phyloP scores from a whole-genome alignment of 2,797 vertebrate genomes.

The Ctenopoma multispine region DNA sequence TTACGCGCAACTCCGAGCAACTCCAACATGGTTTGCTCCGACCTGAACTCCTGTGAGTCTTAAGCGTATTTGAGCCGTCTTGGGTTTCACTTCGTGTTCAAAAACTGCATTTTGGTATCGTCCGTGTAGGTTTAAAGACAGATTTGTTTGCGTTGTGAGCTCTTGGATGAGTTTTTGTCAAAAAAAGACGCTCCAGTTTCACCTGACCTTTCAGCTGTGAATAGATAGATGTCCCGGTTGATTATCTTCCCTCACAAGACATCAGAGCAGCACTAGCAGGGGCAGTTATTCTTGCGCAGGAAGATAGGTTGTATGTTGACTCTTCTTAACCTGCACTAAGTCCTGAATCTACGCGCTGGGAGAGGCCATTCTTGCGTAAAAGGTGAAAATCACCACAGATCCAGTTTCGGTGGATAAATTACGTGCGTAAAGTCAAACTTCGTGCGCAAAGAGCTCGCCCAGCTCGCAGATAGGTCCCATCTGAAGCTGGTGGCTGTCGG shows the following conservation, averaged over 20 bases:
- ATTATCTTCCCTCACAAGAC: slow-evolving; percentile 8
- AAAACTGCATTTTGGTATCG: slow-evolving; percentile 8
- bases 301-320: background rate
- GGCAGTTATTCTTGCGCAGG: slow-evolving; percentile 23
- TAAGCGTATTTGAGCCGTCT: slow-evolving; percentile 15
- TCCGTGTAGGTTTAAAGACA: background rate
- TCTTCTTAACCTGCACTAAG: slow-evolving; percentile 31
- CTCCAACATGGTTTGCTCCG: slow-evolving; percentile 65
- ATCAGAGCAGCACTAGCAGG: slow-evolving; percentile 15
- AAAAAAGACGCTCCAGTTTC: slow-evolving; percentile 23
- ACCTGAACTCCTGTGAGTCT: slow-evolving; percentile 25
- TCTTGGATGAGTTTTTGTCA: slow-evolving; percentile 25
- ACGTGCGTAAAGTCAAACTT: slow-evolving; percentile 47
- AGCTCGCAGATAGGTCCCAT: slow-evolving; percentile 35
- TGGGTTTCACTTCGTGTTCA: slow-evolving; percentile 21
- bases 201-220: slow-evolving; percentile 15
- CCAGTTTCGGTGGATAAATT: background rate
- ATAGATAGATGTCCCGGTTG: slow-evolving; percentile 29
- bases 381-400: background rate
- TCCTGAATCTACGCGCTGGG: slow-evolving; percentile 18
- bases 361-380: slow-evolving; percentile 10
- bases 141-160: slow-evolving; percentile 7
- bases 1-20: slow-evolving; percentile 69
- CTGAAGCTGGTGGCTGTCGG: slow-evolving; percentile 42
- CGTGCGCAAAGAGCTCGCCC: slow-evolving; percentile 45